Conservation (phyloP, 2,888 invertebrate genomes). For the Pammene fasciana region DNA sequence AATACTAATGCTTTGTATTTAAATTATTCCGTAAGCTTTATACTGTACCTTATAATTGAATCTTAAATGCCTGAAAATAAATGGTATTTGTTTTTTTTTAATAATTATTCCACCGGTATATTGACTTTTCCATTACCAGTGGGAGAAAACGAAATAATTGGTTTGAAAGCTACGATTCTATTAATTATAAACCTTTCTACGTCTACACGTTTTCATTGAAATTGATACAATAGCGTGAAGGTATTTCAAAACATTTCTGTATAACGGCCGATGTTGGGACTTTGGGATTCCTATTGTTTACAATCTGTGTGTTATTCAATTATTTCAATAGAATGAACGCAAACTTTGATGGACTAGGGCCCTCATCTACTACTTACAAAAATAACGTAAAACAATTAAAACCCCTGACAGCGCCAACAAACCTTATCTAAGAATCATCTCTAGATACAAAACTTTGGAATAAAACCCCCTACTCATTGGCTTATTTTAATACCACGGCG, state of each 20-base stretch:
- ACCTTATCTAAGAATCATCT: too few species aligned
- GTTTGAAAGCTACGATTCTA: neutral
- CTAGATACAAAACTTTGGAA: too few species aligned
- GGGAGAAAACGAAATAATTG: neutral
- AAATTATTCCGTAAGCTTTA: too few species aligned
- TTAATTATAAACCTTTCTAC: constrained; percentile 8
- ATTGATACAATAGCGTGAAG: constrained; percentile 14
- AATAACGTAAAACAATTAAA: too few species aligned
- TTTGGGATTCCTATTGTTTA: constrained; percentile 27
- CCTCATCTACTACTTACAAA: neutral
- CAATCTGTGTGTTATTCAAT: constrained; percentile 30
- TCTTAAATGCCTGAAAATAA: too few species aligned
- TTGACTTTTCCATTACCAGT: neutral
- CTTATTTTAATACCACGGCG: too few species aligned
- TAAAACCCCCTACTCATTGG: too few species aligned
- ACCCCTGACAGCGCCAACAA: too few species aligned
- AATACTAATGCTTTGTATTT: too few species aligned
- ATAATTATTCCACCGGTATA: too few species aligned
- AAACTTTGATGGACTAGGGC: constrained; percentile 12
- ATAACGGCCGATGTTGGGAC: constrained; percentile 3
- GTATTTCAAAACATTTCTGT: constrained; percentile 20
- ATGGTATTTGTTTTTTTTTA: too few species aligned
- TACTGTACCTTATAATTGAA: too few species aligned
- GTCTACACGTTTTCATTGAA: constrained; percentile 9
- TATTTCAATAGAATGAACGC: constrained; percentile 14